Percentiles rank a stretch among this genome's conserved stretches.
These are phyloP conservation scores for Phymorhynchus buccinoides DNA, from an alignment of 1,140 invertebrate species.

Conservation along the genomic window DNA sequence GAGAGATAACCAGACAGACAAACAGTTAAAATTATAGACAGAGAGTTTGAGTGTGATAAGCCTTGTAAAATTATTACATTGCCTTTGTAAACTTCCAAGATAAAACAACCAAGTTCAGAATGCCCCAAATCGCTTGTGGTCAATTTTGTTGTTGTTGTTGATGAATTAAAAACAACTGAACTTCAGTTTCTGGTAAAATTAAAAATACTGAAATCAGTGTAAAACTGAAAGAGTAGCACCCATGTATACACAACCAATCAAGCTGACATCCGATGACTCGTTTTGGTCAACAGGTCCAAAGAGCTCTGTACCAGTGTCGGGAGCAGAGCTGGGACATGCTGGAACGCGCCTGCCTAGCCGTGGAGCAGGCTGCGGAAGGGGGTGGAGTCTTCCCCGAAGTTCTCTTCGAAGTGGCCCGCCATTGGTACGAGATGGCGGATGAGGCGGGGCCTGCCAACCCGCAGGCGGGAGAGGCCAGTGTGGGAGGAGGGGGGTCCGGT, in stretches of 20 bases:
- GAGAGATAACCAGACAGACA: too few species aligned
- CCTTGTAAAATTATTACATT: too few species aligned
- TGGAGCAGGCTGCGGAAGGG: slow-evolving; percentile 94
- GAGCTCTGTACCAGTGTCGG: slow-evolving; percentile 93
- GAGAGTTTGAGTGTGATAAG: too few species aligned
- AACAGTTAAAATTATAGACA: too few species aligned
- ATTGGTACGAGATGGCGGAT: slow-evolving; percentile 75
- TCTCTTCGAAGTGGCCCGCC: slow-evolving; percentile 93
- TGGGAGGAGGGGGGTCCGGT: neutral
- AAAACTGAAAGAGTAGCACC: too few species aligned
- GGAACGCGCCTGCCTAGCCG: slow-evolving; percentile 94
- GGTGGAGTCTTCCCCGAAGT: slow-evolving; percentile 97
- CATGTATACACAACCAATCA: too few species aligned
- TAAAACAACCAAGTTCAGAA: neutral
- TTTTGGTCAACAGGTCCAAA: slow-evolving; percentile 80
- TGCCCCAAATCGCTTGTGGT: too few species aligned
- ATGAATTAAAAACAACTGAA: neutral
- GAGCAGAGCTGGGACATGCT: slow-evolving; percentile 96
- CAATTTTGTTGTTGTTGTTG: too few species aligned
- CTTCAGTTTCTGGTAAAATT: too few species aligned
- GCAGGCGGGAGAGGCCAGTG: neutral
- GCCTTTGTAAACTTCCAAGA: too few species aligned
- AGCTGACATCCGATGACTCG: too few species aligned
- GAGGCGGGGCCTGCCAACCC: slow-evolving; percentile 58
- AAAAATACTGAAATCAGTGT: too few species aligned